Evolutionary conservation across 2,888 invertebrate species (phyloP), one percentile per base, ranked within the genome.

Genomic region (Matsumyia berberina): DNA sequence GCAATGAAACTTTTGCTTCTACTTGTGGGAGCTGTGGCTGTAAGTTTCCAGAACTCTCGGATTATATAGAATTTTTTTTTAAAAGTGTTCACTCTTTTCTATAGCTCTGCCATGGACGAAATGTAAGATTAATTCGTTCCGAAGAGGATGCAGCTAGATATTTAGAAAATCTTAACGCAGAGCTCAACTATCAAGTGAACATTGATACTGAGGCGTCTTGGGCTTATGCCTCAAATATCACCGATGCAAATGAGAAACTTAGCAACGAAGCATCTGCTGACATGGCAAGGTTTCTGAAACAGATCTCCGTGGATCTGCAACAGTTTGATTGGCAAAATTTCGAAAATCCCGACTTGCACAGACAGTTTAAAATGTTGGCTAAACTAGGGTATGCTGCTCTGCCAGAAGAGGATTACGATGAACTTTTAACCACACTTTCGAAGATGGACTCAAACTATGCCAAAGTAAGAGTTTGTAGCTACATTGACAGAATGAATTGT

Each of bases 371-470:
- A 88, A 94, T 94, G 83, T 93, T 96, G 80, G 94, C 95, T 1
- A 93, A 95, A 70, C 92, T 97, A 3, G 97, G 97, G 0, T 93
- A 94, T 0, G 93, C 95, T 0, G 96, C 96, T 0, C 91, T 97
- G n/a, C 93, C 95, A 0, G 95, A 95, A 87, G 94, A 94, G 15
- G 94, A 95, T 87, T 94, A 93, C 88, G 93, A 93, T 83, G 92
- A 93, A 70, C 92, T 95, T 31, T 93, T 94, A 89, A 93, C 94
- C 87, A 93, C 94, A 0, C 92, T 95, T 1, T 94, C 95, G 0
- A 93, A 94, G 2, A 97, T 97, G 97, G 93, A 95, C 88, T 93
- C 94, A 0, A 95, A 95, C 86, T 97, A 95, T 88, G 95, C 96
- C 0, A 96, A 94, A 8, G 94, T 96, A 0, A 96, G 95, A 90